These are phyloP conservation scores for Semotilus atromaculatus DNA, from an alignment of 2,797 vertebrate species.

Conservation along the genomic window DNA sequence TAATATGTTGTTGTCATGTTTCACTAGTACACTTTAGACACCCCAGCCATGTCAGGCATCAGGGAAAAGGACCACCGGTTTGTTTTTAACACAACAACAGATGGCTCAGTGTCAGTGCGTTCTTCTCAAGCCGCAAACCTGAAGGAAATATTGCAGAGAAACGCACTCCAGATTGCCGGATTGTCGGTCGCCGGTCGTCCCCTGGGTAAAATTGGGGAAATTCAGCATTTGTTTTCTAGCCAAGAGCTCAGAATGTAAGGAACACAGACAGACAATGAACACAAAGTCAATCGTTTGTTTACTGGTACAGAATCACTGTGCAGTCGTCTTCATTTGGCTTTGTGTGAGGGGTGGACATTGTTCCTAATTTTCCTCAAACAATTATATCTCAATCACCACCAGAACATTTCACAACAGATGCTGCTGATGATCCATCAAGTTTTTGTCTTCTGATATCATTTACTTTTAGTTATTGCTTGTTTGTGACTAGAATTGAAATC, in stretches of 20 bases:
- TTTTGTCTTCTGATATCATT: not conserved
- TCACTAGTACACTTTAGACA: not conserved
- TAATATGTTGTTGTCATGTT: conserved; percentile 22
- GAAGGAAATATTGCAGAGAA: conserved; percentile 54
- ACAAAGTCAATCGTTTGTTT: conserved; percentile 53
- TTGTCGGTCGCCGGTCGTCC: conserved; percentile 51
- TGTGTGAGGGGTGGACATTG: not conserved
- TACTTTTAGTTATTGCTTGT: not conserved
- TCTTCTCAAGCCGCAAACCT: conserved; percentile 53
- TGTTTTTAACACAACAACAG: conserved; percentile 66
- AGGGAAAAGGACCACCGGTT: conserved; percentile 58
- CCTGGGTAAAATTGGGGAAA: conserved; percentile 59
- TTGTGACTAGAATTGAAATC: not conserved
- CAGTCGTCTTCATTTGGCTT: not conserved
- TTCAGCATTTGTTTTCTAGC: conserved; percentile 52
- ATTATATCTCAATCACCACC: not conserved
- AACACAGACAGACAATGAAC: conserved; percentile 55
- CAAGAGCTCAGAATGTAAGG: conserved; percentile 50
- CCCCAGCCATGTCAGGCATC: conserved; percentile 38
- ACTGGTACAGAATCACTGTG: conserved; percentile 20
- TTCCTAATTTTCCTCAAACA: not conserved
- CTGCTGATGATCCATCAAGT: not conserved
- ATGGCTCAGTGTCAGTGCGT: conserved; percentile 58
- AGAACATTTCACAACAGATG: not conserved
- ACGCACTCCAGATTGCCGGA: conserved; percentile 59